Evolutionary conservation across 2,113 vertebrate species (phyloP), one percentile per base, ranked within the genome.

Genomic region (Seriola quinqueradiata): DNA sequence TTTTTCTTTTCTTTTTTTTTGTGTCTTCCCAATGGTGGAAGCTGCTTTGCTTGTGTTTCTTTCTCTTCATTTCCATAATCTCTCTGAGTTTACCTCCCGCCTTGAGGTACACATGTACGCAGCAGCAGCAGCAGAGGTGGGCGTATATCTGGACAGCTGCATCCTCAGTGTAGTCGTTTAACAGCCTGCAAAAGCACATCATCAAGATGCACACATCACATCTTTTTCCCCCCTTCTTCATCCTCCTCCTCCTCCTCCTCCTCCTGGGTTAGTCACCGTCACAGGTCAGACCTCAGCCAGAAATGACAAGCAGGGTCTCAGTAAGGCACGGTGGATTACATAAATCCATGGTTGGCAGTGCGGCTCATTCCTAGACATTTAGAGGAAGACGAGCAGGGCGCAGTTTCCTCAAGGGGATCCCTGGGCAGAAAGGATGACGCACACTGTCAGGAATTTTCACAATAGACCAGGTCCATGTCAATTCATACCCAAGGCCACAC

Each of bases 351-450:
- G 23, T 21, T 84, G 59, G 81, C 83, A 59, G 65, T 8, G 70
- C 77, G 44, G 50, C 74, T 85, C 82, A 14, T 87, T 75, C 75
- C 65, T 60, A 42, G 81, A 86, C n/a, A 7, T 67, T 32, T 4
- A 77, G 79, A 86, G 85, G 83, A 79, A 77, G 82, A 66, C 19
- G 25, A 70, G 69, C 50, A 86, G 82, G 78, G 63, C 6, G 65
- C 72, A 59, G 81, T 75, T 82, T 89, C 81, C 83, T 84, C 66
- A 0, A 38, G 73, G 78, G 70, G 70, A 52, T 61, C 63, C 77
- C 71, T 4, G 52, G 71, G 77, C n/a, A 36, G 19, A 72, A 28
- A 6, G 11, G 34, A 63, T 69, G 83, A 78, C 25, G 52, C 81
- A 75, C 25, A 1, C 59, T 2, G 12, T 4, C 54, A 75, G 78